Evolutionary conservation across 2,113 vertebrate genomes (phyloP).

Genomic region (Gracilinanus agilis): DNA sequence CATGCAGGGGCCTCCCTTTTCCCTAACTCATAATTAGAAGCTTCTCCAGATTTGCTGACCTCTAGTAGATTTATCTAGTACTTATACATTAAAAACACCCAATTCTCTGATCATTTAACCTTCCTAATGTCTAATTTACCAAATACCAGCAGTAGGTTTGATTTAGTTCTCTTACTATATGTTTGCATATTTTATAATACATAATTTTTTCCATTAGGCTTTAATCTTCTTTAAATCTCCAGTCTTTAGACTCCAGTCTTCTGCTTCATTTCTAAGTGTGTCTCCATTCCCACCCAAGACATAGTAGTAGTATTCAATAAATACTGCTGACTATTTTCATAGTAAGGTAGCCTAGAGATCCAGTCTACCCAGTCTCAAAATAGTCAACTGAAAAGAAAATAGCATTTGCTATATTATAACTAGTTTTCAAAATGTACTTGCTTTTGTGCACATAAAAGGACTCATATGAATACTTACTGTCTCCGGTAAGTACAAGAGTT

Average conservation of each 20-base stretch:
- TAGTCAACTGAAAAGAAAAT: neutral
- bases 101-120: neutral
- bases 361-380: neutral
- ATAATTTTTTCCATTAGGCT: neutral
- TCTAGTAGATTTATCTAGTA: neutral
- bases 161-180: neutral
- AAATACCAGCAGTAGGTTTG: neutral
- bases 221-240: constrained; percentile 30
- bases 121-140: neutral
- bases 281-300: constrained; percentile 7
- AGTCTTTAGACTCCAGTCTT: neutral
- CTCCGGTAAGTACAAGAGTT: neutral
- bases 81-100: neutral
- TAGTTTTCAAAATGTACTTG: neutral
- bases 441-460: neutral
- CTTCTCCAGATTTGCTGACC: neutral
- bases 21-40: neutral
- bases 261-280: neutral
- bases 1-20: neutral
- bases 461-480: neutral
- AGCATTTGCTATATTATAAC: neutral
- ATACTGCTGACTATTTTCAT: neutral
- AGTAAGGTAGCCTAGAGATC: neutral
- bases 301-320: neutral
- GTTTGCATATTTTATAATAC: neutral